Evolutionary conservation across 2,113 vertebrate species (phyloP), one percentile per base, ranked within the genome.

Genomic region (Anthoscopus minutus): DNA sequence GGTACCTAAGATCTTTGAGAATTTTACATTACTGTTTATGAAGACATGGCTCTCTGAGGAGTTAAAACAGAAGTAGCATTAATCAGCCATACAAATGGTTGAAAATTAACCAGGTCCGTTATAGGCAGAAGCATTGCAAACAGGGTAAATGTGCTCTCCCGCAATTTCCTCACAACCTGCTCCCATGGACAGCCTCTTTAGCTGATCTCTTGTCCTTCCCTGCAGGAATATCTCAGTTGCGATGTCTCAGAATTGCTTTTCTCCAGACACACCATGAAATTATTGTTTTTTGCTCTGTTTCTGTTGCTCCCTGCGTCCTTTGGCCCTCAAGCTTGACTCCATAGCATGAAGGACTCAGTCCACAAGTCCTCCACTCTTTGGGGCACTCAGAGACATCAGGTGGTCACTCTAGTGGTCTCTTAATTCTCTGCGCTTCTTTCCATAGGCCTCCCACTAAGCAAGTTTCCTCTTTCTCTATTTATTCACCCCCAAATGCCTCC

Each of bases 401-500:
- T 1, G 6, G 83, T 73, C 64, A 90, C 47, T 71, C 54, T 31
- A 92, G 27, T 74, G 64, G 28, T 81, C 50, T 94, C 44, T 23
- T 30, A 66, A 3, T 66, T 85, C 58, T 95, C 23, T 86, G 24
- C 74, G 66, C 30, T 19, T 58, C 22, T 66, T 94, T 83, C 71
- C 38, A 62, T 28, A 88, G 92, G 94, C 91, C 88, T 96, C 91
- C 90, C 76, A 92, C 86, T 35, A 56, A 73, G 72, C 38, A 90
- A 90, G 58, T 90, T 95, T 96, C 67, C 71, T 92, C 35, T 76
- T 90, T 87, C 57, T 88, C 14, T 93, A 38, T 86, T 93, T 94
- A 86, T 93, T 96, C 88, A 93, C 92, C 92, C 74, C 82, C 76
- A 88, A 95, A 93, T 88, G 38, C 54, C 1, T 1, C 82, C 76